Conservation (phyloP, 2,888 invertebrate species). For the Diaphora mendica region DNA sequence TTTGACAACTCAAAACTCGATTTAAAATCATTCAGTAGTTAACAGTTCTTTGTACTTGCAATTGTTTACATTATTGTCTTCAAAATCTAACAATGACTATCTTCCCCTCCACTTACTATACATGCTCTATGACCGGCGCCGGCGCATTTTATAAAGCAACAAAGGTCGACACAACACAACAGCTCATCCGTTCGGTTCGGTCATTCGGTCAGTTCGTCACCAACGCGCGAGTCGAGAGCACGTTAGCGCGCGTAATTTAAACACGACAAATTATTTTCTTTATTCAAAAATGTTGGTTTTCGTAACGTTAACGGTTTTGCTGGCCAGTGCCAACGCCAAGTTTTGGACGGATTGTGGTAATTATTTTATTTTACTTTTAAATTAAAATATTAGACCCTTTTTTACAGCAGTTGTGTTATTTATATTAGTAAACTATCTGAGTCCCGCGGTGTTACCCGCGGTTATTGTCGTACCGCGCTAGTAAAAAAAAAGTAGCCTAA, state of each 20-base stretch:
- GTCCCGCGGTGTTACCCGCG: too few relatives aligned
- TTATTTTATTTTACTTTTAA: slow-evolving; percentile 45
- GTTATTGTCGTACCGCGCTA: too few relatives aligned
- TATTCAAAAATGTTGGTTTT: slow-evolving; percentile 70
- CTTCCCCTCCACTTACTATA: slow-evolving; percentile 29
- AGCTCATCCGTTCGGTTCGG: slow-evolving; percentile 61
- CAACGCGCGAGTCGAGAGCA: slow-evolving; percentile 75
- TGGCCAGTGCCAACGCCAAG: slow-evolving; percentile 76
- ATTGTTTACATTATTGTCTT: too few relatives aligned
- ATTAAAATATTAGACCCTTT: slow-evolving; percentile 9
- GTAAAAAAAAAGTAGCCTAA: too few relatives aligned
- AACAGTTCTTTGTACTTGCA: too few relatives aligned
- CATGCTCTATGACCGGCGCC: slow-evolving; percentile 76
- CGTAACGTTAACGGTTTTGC: slow-evolving; percentile 64
- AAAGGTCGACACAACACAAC: slow-evolving; percentile 73
- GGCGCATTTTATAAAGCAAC: slow-evolving; percentile 76
- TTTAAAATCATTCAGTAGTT: too few relatives aligned
- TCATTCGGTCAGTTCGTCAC: slow-evolving; percentile 66
- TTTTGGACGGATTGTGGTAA: slow-evolving; percentile 82
- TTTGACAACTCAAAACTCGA: too few relatives aligned
- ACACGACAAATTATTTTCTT: slow-evolving; percentile 29
- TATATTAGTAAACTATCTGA: slow-evolving; percentile 25
- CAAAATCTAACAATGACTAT: slow-evolving; percentile 21
- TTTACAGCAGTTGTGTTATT: slow-evolving; percentile 27
- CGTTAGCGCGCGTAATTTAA: slow-evolving; percentile 74